Evolutionary conservation across 2,888 invertebrate genomes (phyloP).

Genomic region (Trichopria drosophilae): DNA sequence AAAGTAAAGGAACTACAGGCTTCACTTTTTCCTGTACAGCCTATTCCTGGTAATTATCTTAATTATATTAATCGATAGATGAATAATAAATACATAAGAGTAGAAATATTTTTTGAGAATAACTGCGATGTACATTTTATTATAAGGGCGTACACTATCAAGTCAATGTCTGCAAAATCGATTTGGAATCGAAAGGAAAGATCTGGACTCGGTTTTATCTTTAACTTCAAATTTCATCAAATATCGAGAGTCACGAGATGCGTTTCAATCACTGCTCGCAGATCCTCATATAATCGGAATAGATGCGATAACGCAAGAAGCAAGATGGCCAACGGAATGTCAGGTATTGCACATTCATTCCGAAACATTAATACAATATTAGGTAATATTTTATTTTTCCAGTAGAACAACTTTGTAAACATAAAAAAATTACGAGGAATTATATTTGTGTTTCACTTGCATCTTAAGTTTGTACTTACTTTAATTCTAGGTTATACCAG

Average conservation of each 20-base stretch:
- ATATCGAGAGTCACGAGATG: constrained; percentile 44
- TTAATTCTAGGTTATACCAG: constrained; percentile 73
- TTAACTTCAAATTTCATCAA: constrained; percentile 40
- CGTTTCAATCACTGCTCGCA: constrained; percentile 39
- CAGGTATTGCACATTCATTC: constrained; percentile 69
- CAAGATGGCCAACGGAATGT: constrained; percentile 87
- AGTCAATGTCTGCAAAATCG: constrained; percentile 43
- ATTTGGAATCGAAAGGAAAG: constrained; percentile 38
- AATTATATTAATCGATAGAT: constrained; percentile 11
- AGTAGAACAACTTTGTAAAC: neutral
- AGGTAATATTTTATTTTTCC: neutral
- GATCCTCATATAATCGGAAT: too few relatives aligned
- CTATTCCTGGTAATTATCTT: constrained; percentile 48
- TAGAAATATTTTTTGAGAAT: neutral
- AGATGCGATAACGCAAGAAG: constrained; percentile 67
- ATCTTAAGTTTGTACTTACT: neutral
- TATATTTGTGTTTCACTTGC: constrained; percentile 5
- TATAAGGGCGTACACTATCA: constrained; percentile 42
- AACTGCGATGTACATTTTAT: too few relatives aligned
- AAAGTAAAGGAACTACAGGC: constrained; percentile 70
- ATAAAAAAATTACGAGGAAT: constrained; percentile 1
- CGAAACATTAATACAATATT: neutral
- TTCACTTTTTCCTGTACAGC: constrained; percentile 65
- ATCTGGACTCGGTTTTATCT: constrained; percentile 42
- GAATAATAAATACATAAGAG: neutral